Conservation (phyloP, 2,888 invertebrate species). For the Podotricha telesiphe region DNA sequence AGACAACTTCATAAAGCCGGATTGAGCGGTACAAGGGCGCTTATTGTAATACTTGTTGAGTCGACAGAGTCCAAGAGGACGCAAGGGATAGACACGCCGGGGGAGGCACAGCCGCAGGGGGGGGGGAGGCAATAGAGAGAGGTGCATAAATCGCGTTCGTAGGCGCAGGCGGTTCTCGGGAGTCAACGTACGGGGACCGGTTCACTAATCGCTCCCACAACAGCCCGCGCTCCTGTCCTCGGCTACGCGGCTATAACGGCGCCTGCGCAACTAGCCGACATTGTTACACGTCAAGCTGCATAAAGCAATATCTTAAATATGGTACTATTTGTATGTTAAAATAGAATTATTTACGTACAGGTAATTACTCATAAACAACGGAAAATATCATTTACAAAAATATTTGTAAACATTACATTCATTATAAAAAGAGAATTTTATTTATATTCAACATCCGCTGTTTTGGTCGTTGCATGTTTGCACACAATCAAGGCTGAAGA, state of each 20-base stretch:
- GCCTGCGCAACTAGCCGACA: conserved; percentile 52
- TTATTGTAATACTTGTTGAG: conserved; percentile 40
- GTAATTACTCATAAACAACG: background rate
- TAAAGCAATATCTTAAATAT: conserved; percentile 8
- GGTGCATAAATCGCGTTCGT: conserved; percentile 67
- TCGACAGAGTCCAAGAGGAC: conserved; percentile 43
- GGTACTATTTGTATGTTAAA: background rate
- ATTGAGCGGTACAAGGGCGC: conserved; percentile 28
- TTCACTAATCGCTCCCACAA: conserved; percentile 80
- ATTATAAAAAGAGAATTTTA: conserved; percentile 12
- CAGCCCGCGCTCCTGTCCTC: conserved; percentile 74
- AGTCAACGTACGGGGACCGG: conserved; percentile 81
- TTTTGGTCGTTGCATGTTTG: conserved; percentile 7
- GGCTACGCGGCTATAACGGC: conserved; percentile 77
- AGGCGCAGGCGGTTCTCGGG: conserved; percentile 68
- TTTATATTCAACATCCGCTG: conserved; percentile 21
- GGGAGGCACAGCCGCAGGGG: conserved; percentile 44
- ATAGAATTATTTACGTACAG: background rate
- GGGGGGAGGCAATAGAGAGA: conserved; percentile 55
- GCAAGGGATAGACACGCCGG: conserved; percentile 29
- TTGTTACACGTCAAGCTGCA: conserved; percentile 20
- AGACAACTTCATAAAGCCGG: conserved; percentile 25
- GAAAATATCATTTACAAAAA: conserved; percentile 3
- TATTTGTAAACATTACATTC: conserved; percentile 12
- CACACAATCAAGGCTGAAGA: conserved; percentile 9